Base-by-base conservation (phyloP, 2,888 invertebrate species). In the Patella depressa region DNA sequence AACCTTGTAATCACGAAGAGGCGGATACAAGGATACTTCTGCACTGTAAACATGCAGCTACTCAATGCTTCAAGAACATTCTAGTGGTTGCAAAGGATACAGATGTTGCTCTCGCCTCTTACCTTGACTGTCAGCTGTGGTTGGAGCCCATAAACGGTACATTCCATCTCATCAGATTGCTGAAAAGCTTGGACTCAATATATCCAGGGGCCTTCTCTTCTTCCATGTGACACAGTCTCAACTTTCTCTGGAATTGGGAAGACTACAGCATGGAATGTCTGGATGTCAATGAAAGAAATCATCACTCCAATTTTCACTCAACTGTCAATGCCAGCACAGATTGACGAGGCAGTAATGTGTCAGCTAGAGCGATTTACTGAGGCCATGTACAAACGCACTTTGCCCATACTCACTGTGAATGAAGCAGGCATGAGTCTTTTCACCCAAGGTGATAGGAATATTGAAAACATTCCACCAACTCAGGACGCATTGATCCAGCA, bases 381-480 rank as follows among this genome's bases (percentile, higher is more conserved):
- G 19, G 9, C 34, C 12, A 29, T 24, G 45, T 72, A 72, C 53
- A 24, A 72, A 53, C 72, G 72, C 24, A 72, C 72, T 14, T 72
- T 45, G 17, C 14, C 29, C 11, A 9, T 14, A 11, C 19, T 17
- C 45, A 19, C 11, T 29, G 24, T 72, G 53, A 72, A 72, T 72
- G 72, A 72, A 45, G 72, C 72, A 29, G 2, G 72, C 14, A 72
- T 29, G 45, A 24, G 34, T 17, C 17, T 72, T 1, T 72, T 72
- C 53, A 72, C 72, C 9, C 72, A 72, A 72, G 29, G 29, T 29
- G 12, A 72, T 72, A 24, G 34, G 24, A 72, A n/a, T 17, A 72
- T 72, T 12, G 72, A 72, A 29, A 72, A 72, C 72, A 72, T 72
- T 72, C 72, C 45, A 29, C 72, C 72, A 72, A 24, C 72, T 29